Conservation (phyloP, 2,797 vertebrate species). For the Percopsis omiscomaycus region DNA sequence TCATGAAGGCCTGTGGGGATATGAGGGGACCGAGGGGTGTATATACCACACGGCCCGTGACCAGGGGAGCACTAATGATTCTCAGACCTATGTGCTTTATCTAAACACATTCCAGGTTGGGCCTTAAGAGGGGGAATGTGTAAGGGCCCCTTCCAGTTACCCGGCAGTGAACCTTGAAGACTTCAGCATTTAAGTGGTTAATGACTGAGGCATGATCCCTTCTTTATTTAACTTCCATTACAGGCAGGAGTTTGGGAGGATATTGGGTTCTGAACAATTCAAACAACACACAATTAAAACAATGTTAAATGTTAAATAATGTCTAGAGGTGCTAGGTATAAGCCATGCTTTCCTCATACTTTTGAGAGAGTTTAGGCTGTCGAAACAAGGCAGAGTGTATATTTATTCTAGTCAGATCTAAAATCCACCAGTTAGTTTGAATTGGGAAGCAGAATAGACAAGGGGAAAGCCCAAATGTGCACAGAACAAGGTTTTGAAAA, state of each 20-base stretch:
- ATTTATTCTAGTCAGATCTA: slow-evolving; percentile 36
- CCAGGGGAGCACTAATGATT: slow-evolving; percentile 46
- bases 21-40: slow-evolving; percentile 33
- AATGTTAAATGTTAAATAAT: slow-evolving; percentile 12
- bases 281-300: slow-evolving; percentile 32
- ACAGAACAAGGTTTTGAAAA: slow-evolving; percentile 45
- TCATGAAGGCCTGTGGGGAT: slow-evolving; percentile 46
- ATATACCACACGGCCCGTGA: slow-evolving; percentile 49
- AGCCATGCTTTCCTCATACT: slow-evolving; percentile 30
- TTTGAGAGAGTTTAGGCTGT: slow-evolving; percentile 12
- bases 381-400: slow-evolving; percentile 35
- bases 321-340: neutral
- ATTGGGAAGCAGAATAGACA: slow-evolving; percentile 42
- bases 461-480: slow-evolving; percentile 44
- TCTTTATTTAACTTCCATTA: slow-evolving; percentile 22
- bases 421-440: slow-evolving; percentile 36
- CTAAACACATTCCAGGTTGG: slow-evolving; percentile 54
- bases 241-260: neutral
- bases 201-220: slow-evolving; percentile 20
- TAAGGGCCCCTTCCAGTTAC: slow-evolving; percentile 12
- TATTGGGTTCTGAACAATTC: slow-evolving; percentile 14
- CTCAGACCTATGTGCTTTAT: slow-evolving; percentile 43
- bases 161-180: slow-evolving; percentile 24
- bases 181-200: slow-evolving; percentile 30
- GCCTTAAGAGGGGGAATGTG: slow-evolving; percentile 28